A percentile compares a stretch with the other conserved stretches of the same genome.
Evolutionary conservation across 2,797 vertebrate genomes (phyloP).

Genomic region (Sarcoramphus papa): DNA sequence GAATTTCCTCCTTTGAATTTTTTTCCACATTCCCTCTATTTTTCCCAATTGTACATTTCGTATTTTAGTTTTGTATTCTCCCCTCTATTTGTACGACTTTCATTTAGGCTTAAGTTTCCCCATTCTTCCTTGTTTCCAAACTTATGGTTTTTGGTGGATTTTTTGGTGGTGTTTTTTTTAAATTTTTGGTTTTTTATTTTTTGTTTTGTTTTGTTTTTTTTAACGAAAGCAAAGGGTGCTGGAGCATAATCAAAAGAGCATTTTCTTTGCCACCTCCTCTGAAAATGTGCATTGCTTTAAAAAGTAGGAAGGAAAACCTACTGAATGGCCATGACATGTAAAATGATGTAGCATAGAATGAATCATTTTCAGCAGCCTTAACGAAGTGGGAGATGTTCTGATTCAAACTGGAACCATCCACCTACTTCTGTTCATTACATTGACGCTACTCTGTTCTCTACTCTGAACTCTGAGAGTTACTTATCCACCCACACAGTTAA

Average conservation of each 20-base stretch:
- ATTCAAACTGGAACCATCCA: not conserved
- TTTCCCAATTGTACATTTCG: not conserved
- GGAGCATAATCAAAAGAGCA: not conserved
- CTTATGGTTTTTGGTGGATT: too few species aligned
- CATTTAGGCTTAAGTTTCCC: not conserved
- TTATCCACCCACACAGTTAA: slow-evolving; percentile 18
- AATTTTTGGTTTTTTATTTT: too few species aligned
- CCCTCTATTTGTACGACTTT: not conserved
- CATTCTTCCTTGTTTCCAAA: not conserved
- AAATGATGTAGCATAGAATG: not conserved
- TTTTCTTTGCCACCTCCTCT: not conserved
- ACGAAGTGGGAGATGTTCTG: slow-evolving; percentile 4
- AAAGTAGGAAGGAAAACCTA: not conserved
- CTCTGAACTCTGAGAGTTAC: not conserved
- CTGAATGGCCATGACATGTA: not conserved
- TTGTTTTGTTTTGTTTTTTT: not conserved
- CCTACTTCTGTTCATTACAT: slow-evolving; percentile 19
- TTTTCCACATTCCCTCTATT: not conserved
- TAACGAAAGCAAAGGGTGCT: not conserved
- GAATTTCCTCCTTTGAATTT: not conserved
- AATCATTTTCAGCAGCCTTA: slow-evolving; percentile 34
- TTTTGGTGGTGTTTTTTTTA: accelerated
- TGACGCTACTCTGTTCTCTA: not conserved
- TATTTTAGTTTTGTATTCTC: not conserved
- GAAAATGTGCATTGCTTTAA: not conserved